Evolutionary conservation across 2,113 vertebrate genomes (phyloP), one percentile per base, ranked within the genome.

Genomic region (Pterocles orientalis): DNA sequence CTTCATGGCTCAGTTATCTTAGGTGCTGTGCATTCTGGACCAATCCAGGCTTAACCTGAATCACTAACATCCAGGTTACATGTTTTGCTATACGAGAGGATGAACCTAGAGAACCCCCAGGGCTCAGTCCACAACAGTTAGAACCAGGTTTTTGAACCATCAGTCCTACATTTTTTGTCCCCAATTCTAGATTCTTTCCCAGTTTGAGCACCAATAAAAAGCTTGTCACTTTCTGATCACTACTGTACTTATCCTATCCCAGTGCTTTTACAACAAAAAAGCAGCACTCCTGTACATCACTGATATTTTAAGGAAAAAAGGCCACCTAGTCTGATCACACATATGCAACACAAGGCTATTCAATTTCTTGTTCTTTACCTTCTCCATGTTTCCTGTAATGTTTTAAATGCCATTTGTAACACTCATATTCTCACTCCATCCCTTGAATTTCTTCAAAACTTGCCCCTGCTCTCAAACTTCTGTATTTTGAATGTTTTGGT

Each of bases 321-420:
- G 14, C 19, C 36, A 54, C 62, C 43, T 48, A 78, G 48, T 43
- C 50, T 54, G 39, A 75, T 50, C 54, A 64, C 36, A 60, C 0
- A 0, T n/a, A 48, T 0, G 0, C 29, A 78, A 51, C 14, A 41
- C 11, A 36, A 51, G 2, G 11, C 24, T 75, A 68, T 73, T 41
- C 14, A 70, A 3, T 29, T 53, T 58, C 76, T 92, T 64, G 29
- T 39, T 43, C 66, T 91, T 80, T 47, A 76, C 17, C 21, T 28
- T 75, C 66, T 26, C 58, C 29, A 8, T n/a, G 25, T 51, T 45
- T 68, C 45, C 20, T 17, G 20, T 17, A 43, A 43, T 69, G 33
- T 48, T 57, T 36, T 78, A 79, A 73, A 83, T 54, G 25, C 20
- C 18, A 64, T 87, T 88, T 58, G 6, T 39, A 56, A 80, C 15